Evolutionary conservation across 1,140 invertebrate species (phyloP).

Genomic region (Geopemphigus sp.): DNA sequence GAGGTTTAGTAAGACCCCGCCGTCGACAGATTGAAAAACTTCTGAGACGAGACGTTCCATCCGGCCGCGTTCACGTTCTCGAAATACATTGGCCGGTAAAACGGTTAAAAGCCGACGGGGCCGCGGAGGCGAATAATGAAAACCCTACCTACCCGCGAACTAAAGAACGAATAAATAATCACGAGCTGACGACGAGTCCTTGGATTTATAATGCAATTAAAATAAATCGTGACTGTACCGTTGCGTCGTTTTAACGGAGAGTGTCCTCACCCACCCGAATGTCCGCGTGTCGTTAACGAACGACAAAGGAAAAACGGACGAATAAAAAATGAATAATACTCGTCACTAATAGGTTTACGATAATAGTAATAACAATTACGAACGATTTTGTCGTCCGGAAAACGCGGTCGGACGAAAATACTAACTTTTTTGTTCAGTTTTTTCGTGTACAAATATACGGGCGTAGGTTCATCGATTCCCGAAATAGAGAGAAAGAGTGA

Average conservation of each 20-base stretch:
- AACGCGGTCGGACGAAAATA: slow-evolving; percentile 39
- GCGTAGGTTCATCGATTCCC: slow-evolving; percentile 44
- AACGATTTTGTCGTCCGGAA: slow-evolving; percentile 44
- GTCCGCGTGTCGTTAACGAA: neutral
- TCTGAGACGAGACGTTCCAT: too few relatives aligned
- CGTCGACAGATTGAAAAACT: neutral
- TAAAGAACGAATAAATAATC: slow-evolving; percentile 8
- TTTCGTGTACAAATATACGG: neutral
- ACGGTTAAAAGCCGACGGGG: neutral
- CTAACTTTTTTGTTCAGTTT: slow-evolving; percentile 21
- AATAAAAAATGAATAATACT: slow-evolving; percentile 12
- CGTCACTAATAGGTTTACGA: slow-evolving; percentile 31
- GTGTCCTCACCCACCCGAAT: neutral
- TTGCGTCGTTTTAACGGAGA: slow-evolving; percentile 7
- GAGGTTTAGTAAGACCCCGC: too few relatives aligned
- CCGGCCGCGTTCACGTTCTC: too few relatives aligned
- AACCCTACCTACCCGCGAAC: too few relatives aligned
- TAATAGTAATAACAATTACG: slow-evolving; percentile 41
- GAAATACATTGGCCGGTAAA: neutral
- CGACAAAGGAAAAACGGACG: neutral
- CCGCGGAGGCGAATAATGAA: neutral
- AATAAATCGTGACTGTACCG: slow-evolving; percentile 41
- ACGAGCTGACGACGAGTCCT: slow-evolving; percentile 2
- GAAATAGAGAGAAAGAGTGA: neutral
- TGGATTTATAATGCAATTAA: slow-evolving; percentile 45